Base-by-base conservation (phyloP, 1,140 invertebrate genomes). In the Artemia franciscana region DNA sequence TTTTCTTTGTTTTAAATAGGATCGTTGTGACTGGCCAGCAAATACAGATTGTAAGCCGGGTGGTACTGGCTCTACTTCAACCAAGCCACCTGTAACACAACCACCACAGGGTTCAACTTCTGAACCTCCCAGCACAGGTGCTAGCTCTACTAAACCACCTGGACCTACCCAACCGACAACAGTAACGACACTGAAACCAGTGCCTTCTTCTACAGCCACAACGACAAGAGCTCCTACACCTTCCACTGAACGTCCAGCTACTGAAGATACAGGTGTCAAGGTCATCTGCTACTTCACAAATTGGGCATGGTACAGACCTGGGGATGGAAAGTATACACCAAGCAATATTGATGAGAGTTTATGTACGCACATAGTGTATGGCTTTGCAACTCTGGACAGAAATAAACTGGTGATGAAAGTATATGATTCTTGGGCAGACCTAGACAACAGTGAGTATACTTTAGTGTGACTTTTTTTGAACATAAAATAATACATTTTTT, bases 361-460 rank as follows among this genome's bases (percentile, higher is more conserved):
- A 7, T 77, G 74, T 63, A 74, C 73, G 3, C 75, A 77, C 63
- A 60, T 76, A 23, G 70, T 74, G 21, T 75, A 76, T 63, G 72
- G 73, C 5, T 77, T 76, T 66, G 72, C 71, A 5, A 69, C 71
- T 12, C 63, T 71, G 5, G 64, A 70, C 61, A 63, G 64, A 7
- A 56, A 25, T 5, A 63, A 60, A 2, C 60, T 26, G 58, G 66
- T 26, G 5, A 69, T 71, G 15, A 60, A 67, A 3, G 24, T 58
- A 4, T 60, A 60, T 15, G 66, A 66, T 26, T 18, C n/a, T 7
- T 60, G 60, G 26, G 21, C 60, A 5, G 66, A 66, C 59, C 58
- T 65, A 5, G 62, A 39, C 9, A 7, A 24, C 2, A 23, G 30
- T 1, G 58, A 59, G 78, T 76, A 66, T 21, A 56, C 24, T 27